phyloP scores from a whole-genome alignment of 23 tunicate genomes.

The Halocynthia aurantium region DNA sequence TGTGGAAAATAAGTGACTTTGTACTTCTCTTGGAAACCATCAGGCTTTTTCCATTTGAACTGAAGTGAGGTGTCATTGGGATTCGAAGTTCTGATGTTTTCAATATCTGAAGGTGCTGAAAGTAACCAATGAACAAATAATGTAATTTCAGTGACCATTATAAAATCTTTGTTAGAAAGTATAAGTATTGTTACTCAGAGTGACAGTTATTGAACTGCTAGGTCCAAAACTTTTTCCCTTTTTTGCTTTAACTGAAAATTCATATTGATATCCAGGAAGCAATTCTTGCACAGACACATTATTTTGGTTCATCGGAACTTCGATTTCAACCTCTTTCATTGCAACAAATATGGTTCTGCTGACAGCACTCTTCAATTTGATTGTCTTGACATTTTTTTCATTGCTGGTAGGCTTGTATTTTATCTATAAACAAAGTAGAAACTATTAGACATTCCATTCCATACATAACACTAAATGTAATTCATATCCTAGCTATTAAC shows the following conservation, averaged over 20 bases:
- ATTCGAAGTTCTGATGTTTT: conserved; percentile 30
- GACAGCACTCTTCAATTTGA: too few species aligned
- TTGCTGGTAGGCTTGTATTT: too few species aligned
- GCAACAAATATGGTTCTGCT: background rate
- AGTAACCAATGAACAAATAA: too few species aligned
- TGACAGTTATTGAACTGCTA: conserved; percentile 12
- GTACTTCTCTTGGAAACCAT: conserved; percentile 33
- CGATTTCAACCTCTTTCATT: background rate
- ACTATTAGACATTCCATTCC: too few species aligned
- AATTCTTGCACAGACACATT: conserved; percentile 5
- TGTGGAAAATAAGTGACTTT: conserved; percentile 50
- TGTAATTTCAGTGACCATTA: too few species aligned
- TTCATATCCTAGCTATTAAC: too few species aligned
- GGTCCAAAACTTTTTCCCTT: conserved; percentile 33
- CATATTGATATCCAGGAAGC: conserved; percentile 38
- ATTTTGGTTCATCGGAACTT: background rate
- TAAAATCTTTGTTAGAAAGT: background rate
- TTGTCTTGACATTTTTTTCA: too few species aligned
- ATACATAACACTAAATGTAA: too few species aligned
- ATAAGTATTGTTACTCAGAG: conserved; percentile 23
- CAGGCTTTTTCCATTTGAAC: conserved; percentile 40
- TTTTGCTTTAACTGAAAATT: conserved; percentile 25
- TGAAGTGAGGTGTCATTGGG: conserved; percentile 26
- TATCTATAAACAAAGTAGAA: too few species aligned
- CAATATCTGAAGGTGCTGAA: conserved; percentile 40